These are phyloP conservation scores for Ophiodon elongatus DNA, from an alignment of 2,113 vertebrate species.

Conservation along the genomic window DNA sequence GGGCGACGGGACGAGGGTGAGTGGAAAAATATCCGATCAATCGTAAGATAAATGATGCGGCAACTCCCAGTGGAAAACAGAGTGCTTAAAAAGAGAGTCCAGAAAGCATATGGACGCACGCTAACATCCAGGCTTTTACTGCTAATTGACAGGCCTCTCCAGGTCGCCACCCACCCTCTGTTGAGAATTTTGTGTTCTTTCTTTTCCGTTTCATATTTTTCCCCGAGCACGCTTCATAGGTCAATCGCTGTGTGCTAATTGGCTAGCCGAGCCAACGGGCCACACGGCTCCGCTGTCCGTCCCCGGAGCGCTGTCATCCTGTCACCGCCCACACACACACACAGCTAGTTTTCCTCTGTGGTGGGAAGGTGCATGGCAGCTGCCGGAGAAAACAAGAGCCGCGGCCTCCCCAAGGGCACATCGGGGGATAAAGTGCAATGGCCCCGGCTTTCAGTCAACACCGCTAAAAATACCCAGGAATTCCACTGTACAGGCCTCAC, in stretches of 20 bases:
- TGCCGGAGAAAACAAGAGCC: slow-evolving; percentile 63
- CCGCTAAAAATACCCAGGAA: slow-evolving; percentile 73
- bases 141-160: slow-evolving; percentile 68
- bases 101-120: slow-evolving; percentile 32
- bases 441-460: slow-evolving; percentile 66
- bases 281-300: slow-evolving; percentile 53
- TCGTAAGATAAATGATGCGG: slow-evolving; percentile 67
- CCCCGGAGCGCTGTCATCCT: slow-evolving; percentile 69
- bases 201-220: neutral
- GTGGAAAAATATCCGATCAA: slow-evolving; percentile 58
- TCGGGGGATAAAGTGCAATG: slow-evolving; percentile 48
- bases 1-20: slow-evolving; percentile 31
- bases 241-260: slow-evolving; percentile 78
- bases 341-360: slow-evolving; percentile 42
- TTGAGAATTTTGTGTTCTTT: slow-evolving; percentile 5
- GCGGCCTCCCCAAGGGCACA: slow-evolving; percentile 34
- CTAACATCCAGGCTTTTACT: slow-evolving; percentile 51
- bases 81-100: slow-evolving; percentile 44
- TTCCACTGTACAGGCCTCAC: slow-evolving; percentile 33
- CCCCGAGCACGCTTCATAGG: slow-evolving; percentile 43
- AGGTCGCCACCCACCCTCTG: slow-evolving; percentile 45
- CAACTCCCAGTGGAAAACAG: slow-evolving; percentile 43
- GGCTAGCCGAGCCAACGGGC: slow-evolving; percentile 61
- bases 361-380: slow-evolving; percentile 71
- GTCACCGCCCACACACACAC: slow-evolving; percentile 63